Conservation (phyloP, 1,140 invertebrate species). For the Amyelois transitella region DNA sequence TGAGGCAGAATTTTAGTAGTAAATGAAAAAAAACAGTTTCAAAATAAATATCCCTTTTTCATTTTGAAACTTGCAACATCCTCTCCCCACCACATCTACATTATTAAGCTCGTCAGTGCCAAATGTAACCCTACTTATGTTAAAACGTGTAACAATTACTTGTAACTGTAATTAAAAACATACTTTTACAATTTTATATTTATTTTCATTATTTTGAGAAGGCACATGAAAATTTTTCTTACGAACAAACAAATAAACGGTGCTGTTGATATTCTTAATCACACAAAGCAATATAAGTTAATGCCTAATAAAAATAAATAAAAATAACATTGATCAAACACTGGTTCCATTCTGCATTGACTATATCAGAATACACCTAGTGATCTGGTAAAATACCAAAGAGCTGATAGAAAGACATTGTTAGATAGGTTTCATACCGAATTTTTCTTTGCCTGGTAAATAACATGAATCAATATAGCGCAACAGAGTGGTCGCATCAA, state of each 20-base stretch:
- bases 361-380: neutral
- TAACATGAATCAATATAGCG: neutral
- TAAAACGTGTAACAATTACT: slow-evolving; percentile 54
- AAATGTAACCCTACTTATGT: slow-evolving; percentile 49
- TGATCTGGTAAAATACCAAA: too few species aligned
- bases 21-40: too few species aligned
- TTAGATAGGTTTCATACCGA: neutral
- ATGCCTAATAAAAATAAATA: neutral
- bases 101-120: slow-evolving; percentile 30
- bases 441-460: neutral
- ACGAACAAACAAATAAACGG: slow-evolving; percentile 50
- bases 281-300: slow-evolving; percentile 18
- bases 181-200: slow-evolving; percentile 46
- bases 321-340: neutral
- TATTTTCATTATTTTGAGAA: slow-evolving; percentile 59
- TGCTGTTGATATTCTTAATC: slow-evolving; percentile 14
- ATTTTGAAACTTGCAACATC: slow-evolving; percentile 4
- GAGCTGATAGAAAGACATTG: too few species aligned
- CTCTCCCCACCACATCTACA: slow-evolving; percentile 29
- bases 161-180: slow-evolving; percentile 52
- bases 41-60: too few species aligned
- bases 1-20: too few species aligned
- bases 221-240: slow-evolving; percentile 69
- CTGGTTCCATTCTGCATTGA: neutral
- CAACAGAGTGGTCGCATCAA: neutral